Base-by-base conservation (phyloP, 2,797 vertebrate genomes). In the Streptopelia turtur region DNA sequence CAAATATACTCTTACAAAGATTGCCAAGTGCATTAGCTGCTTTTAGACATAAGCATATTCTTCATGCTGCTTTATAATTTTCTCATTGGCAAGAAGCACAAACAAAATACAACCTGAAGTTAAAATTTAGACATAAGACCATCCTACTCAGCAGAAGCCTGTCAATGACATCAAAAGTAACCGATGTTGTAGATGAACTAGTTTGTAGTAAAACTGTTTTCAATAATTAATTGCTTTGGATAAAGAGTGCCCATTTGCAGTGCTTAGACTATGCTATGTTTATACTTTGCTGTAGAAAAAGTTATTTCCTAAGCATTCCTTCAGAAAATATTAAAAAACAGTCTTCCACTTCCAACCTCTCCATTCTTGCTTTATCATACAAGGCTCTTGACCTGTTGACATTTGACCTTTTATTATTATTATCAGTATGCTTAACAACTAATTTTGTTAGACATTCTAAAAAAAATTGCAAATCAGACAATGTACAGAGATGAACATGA, bases 1-100 rank as follows among this genome's bases (percentile, higher is more conserved):
- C 64, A 72, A 95, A 96, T 45, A 82, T 30, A 37, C 65, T 70
- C 70, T 53, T n/a, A 35, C 2, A n/a, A 79, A 83, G 47, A 77
- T 5, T 85, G 91, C 79, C 80, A 93, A 90, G 59, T 53, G n/a
- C 71, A 70, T 86, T 90, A 81, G 77, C 31, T 77, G 66, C 81
- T 91, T 89, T 89, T 64, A 80, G 65, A 74, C 39, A 41, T 0
- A 0, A 68, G 43, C 20, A 28, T 21, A 52, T 45, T 59, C 89
- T 88, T 90, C 37, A 25, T 30, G 33, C 10, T 81, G 59, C 70
- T 74, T 68, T 56, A 83, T 7, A 57, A 8, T 52, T 20, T 50
- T 53, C 37, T 69, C 50, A 55, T 31, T 0, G 0, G 82, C 59
- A 82, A 75, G 28, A 93, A 70, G 17, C 33, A 93, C 37, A 59